Evolutionary conservation across 2,888 invertebrate genomes (phyloP), one percentile per base, ranked within the genome.

Genomic region (Harmothoe impar): DNA sequence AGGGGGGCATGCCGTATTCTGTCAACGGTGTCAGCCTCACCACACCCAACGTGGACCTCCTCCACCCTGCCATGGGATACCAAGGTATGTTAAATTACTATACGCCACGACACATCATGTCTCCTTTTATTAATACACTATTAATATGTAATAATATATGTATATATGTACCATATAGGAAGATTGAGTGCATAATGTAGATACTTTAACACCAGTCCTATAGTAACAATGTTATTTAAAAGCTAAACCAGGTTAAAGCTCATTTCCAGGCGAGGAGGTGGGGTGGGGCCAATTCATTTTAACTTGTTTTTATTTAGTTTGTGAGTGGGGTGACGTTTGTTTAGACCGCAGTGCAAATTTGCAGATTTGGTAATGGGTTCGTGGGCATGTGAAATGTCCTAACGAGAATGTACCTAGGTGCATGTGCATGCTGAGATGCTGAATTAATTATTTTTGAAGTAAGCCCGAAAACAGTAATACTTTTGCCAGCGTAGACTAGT

Each of bases 31-130:
- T 95, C 91, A 94, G 95, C 91, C 93, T 94, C 91, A 94, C 94
- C 78, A 84, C 93, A 89, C 96, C 97, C 91, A 96, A 97, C 86
- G 97, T 97, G 95, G 97, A 97, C 94, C 96, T 97, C 78, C 95
- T 97, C 93, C 97, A 97, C 94, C 96, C 97, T 23, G 97, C 97
- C 91, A 97, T 97, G 97, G 97, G 97, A 91, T 97, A 97, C 95
- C 97, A 97, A 93, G 94, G 95, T 91, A 90, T 86, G 85, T 29
- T 0, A 43, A 43, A 62, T 62, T 62, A 20, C 20, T 20, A 20
- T n/a, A 35, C 0, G n/a, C n/a, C 15, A 62, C 15, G 3, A n/a
- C 20, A 62, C n/a, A 43, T 43, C 43, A 10, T 43, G 43, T 7
- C 3, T 10, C 43, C 10, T 10, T 43, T 3, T 43, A 43, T 43